These are phyloP conservation scores for Buathra laborator DNA, from an alignment of 2,888 invertebrate genomes.

Conservation along the genomic window DNA sequence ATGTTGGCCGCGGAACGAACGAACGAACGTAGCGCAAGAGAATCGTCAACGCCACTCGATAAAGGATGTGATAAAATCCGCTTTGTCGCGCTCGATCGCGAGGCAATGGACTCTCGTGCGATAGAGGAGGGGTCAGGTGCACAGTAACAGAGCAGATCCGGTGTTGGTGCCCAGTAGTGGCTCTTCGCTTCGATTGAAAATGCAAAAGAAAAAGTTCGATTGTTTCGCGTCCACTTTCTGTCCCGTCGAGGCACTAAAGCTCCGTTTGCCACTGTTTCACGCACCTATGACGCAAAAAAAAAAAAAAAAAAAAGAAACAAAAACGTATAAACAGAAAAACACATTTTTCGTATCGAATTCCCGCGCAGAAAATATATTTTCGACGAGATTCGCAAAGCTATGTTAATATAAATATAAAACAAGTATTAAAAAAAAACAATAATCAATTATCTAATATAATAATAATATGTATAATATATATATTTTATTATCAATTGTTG, in stretches of 20 bases:
- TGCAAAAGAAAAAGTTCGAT: slow-evolving; percentile 45
- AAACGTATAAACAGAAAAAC: not conserved
- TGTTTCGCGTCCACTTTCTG: not conserved
- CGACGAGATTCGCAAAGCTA: not conserved
- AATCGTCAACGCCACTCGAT: slow-evolving; percentile 69
- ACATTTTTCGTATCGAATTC: not conserved
- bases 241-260: not conserved
- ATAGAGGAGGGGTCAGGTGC: slow-evolving; percentile 54
- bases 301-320: not conserved
- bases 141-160: slow-evolving; percentile 58
- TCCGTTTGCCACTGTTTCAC: slow-evolving; percentile 6
- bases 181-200: slow-evolving; percentile 33
- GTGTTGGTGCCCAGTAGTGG: slow-evolving; percentile 19
- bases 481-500: no score
- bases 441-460: no score
- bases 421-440: no score
- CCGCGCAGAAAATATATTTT: not conserved
- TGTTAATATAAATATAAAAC: not conserved
- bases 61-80: slow-evolving; percentile 68
- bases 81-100: slow-evolving; percentile 61
- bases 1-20: slow-evolving; percentile 44
- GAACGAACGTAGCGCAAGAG: slow-evolving; percentile 53
- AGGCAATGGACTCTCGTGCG: slow-evolving; percentile 49
- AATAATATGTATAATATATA: no score
- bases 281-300: not conserved